Evolutionary conservation across 2,113 vertebrate genomes (phyloP).

Genomic region (Sceloporus tristichus): DNA sequence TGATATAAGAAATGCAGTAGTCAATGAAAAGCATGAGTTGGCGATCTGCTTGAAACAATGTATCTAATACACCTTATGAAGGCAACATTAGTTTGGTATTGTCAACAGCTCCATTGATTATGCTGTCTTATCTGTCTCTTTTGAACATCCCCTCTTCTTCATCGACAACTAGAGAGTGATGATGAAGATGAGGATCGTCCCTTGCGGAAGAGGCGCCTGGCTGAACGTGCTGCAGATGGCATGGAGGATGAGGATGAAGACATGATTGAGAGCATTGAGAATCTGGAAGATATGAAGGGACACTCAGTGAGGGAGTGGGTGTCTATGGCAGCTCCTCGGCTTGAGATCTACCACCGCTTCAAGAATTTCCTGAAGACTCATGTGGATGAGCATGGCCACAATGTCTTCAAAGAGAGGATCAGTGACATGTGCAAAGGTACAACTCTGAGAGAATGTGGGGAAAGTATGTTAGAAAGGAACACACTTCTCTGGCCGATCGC

Average conservation of each 20-base stretch:
- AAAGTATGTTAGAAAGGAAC: not conserved
- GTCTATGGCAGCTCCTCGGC: constrained; percentile 92
- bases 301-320: constrained; percentile 97
- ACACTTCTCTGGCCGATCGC: not conserved
- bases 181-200: constrained; percentile 95
- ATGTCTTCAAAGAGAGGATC: constrained; percentile 98
- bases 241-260: constrained; percentile 88
- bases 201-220: constrained; percentile 84
- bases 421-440: constrained; percentile 99
- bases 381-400: constrained; percentile 94
- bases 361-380: constrained; percentile 97
- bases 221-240: constrained; percentile 90
- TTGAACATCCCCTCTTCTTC: not conserved
- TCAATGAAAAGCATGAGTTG: not conserved
- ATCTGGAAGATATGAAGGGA: constrained; percentile 98
- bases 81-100: not conserved
- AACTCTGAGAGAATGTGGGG: not conserved
- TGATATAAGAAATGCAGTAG: not conserved
- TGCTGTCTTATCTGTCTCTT: not conserved
- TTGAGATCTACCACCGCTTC: constrained; percentile 98
- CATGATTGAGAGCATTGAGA: constrained; percentile 99
- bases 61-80: not conserved
- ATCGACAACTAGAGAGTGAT: constrained; percentile 85
- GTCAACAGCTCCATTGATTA: not conserved
- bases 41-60: not conserved